Percentiles rank a stretch among this genome's conserved stretches.
Evolutionary conservation across 2,113 vertebrate genomes (phyloP).

Genomic region (Thermophis baileyi): DNA sequence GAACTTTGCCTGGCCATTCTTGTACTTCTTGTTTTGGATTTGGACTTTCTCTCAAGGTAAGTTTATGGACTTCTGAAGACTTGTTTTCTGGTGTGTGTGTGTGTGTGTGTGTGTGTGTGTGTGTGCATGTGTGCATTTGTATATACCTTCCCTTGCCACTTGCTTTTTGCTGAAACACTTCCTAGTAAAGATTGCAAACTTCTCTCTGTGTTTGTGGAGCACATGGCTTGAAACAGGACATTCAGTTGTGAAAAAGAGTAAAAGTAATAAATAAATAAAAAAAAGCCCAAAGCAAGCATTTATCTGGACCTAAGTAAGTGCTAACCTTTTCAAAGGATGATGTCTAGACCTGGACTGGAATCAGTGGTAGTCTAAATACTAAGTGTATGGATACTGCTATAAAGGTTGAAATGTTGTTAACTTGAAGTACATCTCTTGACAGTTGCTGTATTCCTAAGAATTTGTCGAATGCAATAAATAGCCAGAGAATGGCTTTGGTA

Average conservation of each 20-base stretch:
- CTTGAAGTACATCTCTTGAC: neutral
- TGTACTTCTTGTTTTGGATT: neutral
- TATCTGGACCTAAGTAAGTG: neutral
- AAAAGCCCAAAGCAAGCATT: neutral
- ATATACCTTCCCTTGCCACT: neutral
- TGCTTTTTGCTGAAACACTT: neutral
- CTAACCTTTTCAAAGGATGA: neutral
- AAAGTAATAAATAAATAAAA: neutral
- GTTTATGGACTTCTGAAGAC: neutral
- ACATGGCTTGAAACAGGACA: neutral
- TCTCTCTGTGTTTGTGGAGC: neutral
- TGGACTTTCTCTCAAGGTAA: neutral
- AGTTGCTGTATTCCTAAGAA: neutral
- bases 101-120: too few species aligned
- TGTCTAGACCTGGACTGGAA: neutral
- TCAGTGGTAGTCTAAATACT: neutral
- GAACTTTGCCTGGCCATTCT: neutral
- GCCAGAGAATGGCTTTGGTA: neutral
- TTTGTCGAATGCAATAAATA: neutral
- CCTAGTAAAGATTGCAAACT: neutral
- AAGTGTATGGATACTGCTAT: neutral
- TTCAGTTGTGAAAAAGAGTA: neutral
- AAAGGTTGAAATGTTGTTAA: neutral
- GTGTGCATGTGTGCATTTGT: neutral
- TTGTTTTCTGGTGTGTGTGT: neutral